Base-by-base conservation (phyloP, 2,113 vertebrate species). In the Toxotes chatareus region DNA sequence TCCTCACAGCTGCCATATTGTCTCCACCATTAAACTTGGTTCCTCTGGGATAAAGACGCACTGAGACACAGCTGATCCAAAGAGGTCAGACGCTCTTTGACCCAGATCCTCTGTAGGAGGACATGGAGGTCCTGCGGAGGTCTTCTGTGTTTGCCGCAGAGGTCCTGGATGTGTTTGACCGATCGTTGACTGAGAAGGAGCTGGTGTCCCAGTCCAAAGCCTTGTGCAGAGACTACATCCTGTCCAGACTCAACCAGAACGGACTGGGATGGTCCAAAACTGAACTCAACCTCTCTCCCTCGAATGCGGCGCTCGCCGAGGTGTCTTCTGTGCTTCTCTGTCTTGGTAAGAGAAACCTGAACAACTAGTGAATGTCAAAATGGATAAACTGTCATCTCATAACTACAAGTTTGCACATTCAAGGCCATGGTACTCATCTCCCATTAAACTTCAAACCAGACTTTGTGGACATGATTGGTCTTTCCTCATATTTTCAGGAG, bases 161-260 rank as follows among this genome's bases (percentile, higher is more conserved):
- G 86, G 95, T 97, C 83, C 96, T 97, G 95, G 97, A 98, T 38
- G 96, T 96, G 75, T 97, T 99, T 83, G 97, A 99, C 66, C 95
- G 96, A 31, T 96, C 96, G 67, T 92, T 96, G 90, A 96, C 94
- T 0, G 98, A 99, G 81, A 98, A 97, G 82, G 97, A 99, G 90
- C 95, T 99, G 34, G 97, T 98, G 62, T 96, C 95, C 76, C 97
- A 99, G 93, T 96, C 97, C 44, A 99, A 96, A 90, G 95, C 96
- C 6, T 93, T 99, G 44, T 98, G 97, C 89, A 95, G 96, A 51
- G 97, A 98, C 94, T 99, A 96, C 93, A 98, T 99, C 53, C 94
- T 97, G 76, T 97, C 96, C 0, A 95, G 97, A 80, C 94, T 99
- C 9, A 86, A 95, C 80, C 96, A 96, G 76, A 97, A 96, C 0